phyloP scores from a whole-genome alignment of 2,888 invertebrate species.

The Cephus pulcher region DNA sequence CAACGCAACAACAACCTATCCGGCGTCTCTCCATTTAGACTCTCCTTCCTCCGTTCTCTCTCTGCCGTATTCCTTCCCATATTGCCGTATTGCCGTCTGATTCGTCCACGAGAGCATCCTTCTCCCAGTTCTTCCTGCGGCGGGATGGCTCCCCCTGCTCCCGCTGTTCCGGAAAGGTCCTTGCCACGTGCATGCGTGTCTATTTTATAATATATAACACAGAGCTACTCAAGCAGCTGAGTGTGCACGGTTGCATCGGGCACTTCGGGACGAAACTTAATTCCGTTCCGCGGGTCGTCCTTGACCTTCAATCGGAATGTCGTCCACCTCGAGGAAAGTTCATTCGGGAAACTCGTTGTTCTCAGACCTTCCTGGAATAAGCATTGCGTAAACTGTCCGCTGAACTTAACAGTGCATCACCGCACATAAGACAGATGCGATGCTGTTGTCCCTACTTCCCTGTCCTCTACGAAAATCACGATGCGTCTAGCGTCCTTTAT shows the following conservation, averaged over 20 bases:
- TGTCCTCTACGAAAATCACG: no score
- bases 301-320: background rate
- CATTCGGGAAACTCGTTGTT: background rate
- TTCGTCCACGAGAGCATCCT: background rate
- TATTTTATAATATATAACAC: background rate
- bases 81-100: background rate
- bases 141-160: background rate
- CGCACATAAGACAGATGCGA: background rate
- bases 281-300: background rate
- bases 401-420: background rate
- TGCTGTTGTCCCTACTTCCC: background rate
- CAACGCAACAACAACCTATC: background rate
- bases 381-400: background rate
- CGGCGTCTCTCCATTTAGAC: background rate
- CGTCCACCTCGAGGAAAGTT: background rate
- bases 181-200: background rate
- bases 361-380: background rate
- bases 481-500: background rate
- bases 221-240: no score
- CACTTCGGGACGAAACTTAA: background rate
- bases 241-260: background rate
- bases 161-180: background rate
- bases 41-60: no score
- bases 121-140: background rate
- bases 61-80: background rate